These are phyloP conservation scores for Dysmachus trigonus DNA, from an alignment of 2,888 invertebrate species.

Conservation along the genomic window DNA sequence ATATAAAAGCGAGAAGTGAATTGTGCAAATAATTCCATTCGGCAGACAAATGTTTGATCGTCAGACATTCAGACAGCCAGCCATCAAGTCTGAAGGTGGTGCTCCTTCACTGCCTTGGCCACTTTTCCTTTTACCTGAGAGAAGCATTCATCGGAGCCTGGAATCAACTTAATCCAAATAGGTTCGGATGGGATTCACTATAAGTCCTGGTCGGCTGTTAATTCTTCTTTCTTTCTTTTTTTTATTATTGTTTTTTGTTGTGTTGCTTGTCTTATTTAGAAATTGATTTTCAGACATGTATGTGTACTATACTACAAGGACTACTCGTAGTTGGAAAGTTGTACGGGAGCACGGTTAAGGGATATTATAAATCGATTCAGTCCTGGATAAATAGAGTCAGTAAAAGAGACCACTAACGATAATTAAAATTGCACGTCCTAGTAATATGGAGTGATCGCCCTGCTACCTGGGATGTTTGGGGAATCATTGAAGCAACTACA, in stretches of 20 bases:
- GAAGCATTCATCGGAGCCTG: background rate
- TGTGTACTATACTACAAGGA: background rate
- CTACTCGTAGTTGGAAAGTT: background rate
- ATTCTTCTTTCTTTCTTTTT: background rate
- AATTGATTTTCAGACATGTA: conserved; percentile 33
- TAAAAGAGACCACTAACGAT: conserved; percentile 41
- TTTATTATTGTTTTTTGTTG: no score
- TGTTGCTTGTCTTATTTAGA: background rate
- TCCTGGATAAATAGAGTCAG: conserved; percentile 12
- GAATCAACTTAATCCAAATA: conserved; percentile 22
- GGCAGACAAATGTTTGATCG: conserved; percentile 21
- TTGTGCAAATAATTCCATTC: conserved; percentile 15
- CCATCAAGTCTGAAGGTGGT: background rate
- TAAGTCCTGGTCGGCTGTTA: background rate
- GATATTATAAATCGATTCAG: conserved; percentile 23
- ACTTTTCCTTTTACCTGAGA: conserved; percentile 5
- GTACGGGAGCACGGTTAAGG: background rate
- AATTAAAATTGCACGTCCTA: conserved; percentile 43
- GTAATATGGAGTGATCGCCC: background rate
- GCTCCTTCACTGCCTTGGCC: background rate
- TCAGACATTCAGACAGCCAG: background rate
- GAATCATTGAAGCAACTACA: background rate
- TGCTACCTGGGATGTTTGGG: background rate
- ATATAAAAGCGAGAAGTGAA: conserved; percentile 4
- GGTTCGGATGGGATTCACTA: background rate